Percentiles rank a stretch among this genome's conserved stretches.
Conservation (phyloP, 2,113 vertebrate genomes). For the Tyto alba region DNA sequence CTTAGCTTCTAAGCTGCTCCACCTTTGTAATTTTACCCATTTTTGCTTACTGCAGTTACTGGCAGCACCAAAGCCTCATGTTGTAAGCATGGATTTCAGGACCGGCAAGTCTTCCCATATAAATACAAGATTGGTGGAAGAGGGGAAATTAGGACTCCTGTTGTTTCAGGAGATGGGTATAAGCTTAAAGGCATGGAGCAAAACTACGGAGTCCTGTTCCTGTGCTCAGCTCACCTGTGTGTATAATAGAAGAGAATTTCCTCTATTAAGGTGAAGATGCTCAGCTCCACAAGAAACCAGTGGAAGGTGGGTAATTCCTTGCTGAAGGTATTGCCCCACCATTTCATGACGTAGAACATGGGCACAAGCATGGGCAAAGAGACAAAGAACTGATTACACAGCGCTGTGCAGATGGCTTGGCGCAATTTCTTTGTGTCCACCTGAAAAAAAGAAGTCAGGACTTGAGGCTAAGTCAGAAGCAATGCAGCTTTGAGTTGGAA, state of each 20-base stretch:
- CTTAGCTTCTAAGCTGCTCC: background rate
- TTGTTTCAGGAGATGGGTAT: background rate
- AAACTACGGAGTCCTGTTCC: background rate
- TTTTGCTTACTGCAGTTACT: background rate
- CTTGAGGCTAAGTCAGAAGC: background rate
- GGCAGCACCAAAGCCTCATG: background rate
- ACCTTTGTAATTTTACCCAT: background rate
- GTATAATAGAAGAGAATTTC: constrained; percentile 93
- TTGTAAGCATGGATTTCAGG: background rate
- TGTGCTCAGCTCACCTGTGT: constrained; percentile 78
- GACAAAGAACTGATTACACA: constrained; percentile 79
- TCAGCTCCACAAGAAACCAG: constrained; percentile 84
- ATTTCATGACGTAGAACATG: constrained; percentile 69
- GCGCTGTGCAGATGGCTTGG: constrained; percentile 63
- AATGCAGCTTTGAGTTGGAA: background rate
- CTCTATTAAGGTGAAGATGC: constrained; percentile 75
- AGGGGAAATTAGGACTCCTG: background rate
- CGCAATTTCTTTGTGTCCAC: constrained; percentile 79
- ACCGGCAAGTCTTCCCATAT: background rate
- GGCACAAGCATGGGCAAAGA: constrained; percentile 78
- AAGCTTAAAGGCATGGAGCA: background rate
- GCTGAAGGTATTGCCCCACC: constrained; percentile 77
- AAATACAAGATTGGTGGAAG: background rate
- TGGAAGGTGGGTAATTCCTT: constrained; percentile 87
- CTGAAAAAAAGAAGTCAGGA: constrained; percentile 58